Base-by-base conservation (phyloP, 1,140 invertebrate genomes). In the Caenorhabditis briggsae region DNA sequence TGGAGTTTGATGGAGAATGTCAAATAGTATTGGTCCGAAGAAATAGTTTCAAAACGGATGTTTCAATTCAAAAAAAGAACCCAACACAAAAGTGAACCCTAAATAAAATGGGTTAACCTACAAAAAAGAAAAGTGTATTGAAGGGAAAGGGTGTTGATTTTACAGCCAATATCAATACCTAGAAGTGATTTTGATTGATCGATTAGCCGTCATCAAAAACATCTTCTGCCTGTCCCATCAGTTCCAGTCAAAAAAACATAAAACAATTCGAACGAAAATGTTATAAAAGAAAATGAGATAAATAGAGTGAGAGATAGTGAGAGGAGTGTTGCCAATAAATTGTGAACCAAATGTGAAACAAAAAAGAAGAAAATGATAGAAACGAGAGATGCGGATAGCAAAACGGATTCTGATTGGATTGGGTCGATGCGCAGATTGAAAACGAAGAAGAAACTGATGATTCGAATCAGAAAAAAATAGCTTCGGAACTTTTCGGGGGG, bases 341-440 rank as follows among this genome's bases (percentile, higher is more conserved):
- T 65, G 61, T 65, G 61, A 65, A 74, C 43, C 41, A 48, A 70
- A 74, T 74, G 65, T 11, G 41, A 74, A 74, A 43, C 46, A 74
- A 46, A 18, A 1, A 48, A 48, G 41, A 48, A 9, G 43, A 46
- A n/a, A 6, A n/a, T 46, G 61, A 65, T 11, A 65, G 16, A 74
- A 58, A 33, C 33, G 33, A 74, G 65, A 74, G 65, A 74, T 74
- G 41, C 65, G 46, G 65, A 74, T 74, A 16, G 65, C 65, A n/a
- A 74, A 74, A 74, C 65, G 65, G 65, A 46, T 74, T 74, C 65
- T 74, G 65, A 74, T 74, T 74, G 33, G 65, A 74, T 74, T 65
- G 61, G 61, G 58, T 59, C 58, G 58, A 20, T 25, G 58, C 23
- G 61, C 61, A 9, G 9, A 7, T 25, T 33, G 23, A 9, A 18